These are phyloP conservation scores for Hyposoter dolosus DNA, from an alignment of 2,888 invertebrate genomes.

Conservation along the genomic window DNA sequence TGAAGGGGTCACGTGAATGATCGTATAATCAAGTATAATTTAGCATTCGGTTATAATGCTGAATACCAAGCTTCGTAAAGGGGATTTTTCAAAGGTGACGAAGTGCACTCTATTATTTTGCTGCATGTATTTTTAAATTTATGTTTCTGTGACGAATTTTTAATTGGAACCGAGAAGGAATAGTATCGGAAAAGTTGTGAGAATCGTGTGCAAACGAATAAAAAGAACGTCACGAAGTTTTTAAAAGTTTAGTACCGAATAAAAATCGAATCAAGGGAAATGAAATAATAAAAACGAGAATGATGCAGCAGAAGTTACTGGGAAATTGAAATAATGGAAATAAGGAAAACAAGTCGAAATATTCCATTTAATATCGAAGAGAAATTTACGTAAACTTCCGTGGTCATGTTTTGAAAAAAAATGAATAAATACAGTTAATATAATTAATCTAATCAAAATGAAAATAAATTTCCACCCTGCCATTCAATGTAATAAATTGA, in stretches of 20 bases:
- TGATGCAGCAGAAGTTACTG: no score
- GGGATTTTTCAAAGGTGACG: conserved; percentile 32
- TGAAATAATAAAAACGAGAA: no score
- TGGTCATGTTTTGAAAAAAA: no score
- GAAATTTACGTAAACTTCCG: no score
- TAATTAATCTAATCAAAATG: no score
- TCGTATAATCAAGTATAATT: conserved; percentile 66
- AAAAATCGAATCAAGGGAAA: neutral
- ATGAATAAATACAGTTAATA: no score
- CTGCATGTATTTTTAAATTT: conserved; percentile 8
- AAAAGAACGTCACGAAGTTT: conserved; percentile 9
- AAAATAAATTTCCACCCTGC: no score
- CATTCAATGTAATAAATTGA: no score
- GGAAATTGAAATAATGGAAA: no score
- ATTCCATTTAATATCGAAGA: no score
- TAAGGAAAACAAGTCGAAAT: no score
- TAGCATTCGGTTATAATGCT: conserved; percentile 57
- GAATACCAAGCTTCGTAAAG: conserved; percentile 27
- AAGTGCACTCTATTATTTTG: conserved; percentile 7
- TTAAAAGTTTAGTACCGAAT: neutral
- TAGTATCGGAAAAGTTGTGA: neutral
- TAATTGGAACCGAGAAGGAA: conserved; percentile 4
- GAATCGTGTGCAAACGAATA: neutral
- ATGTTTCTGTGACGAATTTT: conserved; percentile 33
- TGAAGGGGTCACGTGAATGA: conserved; percentile 60